phyloP scores from a whole-genome alignment of 2,113 vertebrate genomes.

The Parus major region DNA sequence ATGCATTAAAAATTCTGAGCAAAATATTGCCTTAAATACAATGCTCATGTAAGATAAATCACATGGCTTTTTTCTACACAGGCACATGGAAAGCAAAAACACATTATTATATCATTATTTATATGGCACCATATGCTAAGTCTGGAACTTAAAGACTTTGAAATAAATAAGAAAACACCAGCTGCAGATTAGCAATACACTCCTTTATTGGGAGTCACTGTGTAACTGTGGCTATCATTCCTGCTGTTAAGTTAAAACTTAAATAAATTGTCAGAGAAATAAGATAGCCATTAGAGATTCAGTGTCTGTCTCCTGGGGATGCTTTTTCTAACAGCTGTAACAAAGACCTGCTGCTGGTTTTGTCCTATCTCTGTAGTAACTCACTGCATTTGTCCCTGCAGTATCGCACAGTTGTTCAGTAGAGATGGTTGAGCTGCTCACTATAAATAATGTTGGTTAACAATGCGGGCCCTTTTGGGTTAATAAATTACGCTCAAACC shows the following conservation, averaged over 20 bases:
- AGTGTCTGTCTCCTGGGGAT: constrained; percentile 57
- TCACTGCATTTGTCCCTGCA: constrained; percentile 59
- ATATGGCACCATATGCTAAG: constrained; percentile 67
- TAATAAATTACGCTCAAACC: constrained; percentile 40
- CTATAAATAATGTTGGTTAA: constrained; percentile 62
- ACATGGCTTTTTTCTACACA: constrained; percentile 6
- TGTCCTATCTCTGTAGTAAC: constrained; percentile 52
- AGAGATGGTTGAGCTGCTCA: constrained; percentile 13
- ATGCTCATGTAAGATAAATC: constrained; percentile 47
- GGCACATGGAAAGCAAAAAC: constrained; percentile 33
- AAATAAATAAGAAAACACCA: constrained; percentile 69
- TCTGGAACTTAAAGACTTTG: constrained; percentile 61
- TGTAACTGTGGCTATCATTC: constrained; percentile 55
- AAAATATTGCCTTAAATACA: constrained; percentile 57
- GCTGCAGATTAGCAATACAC: constrained; percentile 53
- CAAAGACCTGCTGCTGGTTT: constrained; percentile 59
- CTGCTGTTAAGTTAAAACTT: constrained; percentile 67
- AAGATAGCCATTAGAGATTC: constrained; percentile 67
- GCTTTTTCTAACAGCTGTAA: constrained; percentile 63
- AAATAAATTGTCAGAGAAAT: constrained; percentile 69
- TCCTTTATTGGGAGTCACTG: constrained; percentile 57
- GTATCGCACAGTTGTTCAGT: constrained; percentile 35
- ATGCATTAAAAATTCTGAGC: constrained; percentile 41
- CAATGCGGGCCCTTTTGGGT: constrained; percentile 24
- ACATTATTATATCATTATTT: constrained; percentile 70